phyloP scores from a whole-genome alignment of 2,113 vertebrate genomes.

The Leiothrix lutea region DNA sequence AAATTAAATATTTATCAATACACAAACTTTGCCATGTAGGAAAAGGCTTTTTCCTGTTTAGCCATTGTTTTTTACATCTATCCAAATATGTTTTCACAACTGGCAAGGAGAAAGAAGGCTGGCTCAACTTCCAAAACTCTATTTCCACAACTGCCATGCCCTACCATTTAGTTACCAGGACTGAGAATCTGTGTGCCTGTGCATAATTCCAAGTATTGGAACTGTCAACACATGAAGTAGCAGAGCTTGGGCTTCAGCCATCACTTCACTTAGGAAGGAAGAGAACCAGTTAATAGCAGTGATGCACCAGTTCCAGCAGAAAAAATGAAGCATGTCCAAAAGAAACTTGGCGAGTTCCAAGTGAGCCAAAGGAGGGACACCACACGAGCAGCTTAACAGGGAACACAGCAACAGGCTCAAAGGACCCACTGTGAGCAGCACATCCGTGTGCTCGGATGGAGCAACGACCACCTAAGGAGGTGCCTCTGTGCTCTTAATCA shows the following conservation, averaged over 20 bases:
- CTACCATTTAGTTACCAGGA: constrained; percentile 30
- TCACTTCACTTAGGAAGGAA: constrained; percentile 72
- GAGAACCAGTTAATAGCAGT: constrained; percentile 73
- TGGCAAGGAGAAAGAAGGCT: neutral
- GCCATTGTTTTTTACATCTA: neutral
- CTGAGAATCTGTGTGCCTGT: constrained; percentile 13
- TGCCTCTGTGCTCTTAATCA: constrained; percentile 63
- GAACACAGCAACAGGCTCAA: constrained; percentile 66
- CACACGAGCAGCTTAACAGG: constrained; percentile 72
- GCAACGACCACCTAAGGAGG: constrained; percentile 70
- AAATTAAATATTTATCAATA: neutral
- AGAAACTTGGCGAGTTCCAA: constrained; percentile 76
- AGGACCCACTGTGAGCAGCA: constrained; percentile 66
- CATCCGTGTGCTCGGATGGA: constrained; percentile 42
- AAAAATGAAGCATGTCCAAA: constrained; percentile 70
- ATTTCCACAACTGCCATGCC: neutral
- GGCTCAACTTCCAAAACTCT: neutral
- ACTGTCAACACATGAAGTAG: constrained; percentile 68
- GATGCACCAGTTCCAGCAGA: constrained; percentile 72
- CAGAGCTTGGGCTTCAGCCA: constrained; percentile 65
- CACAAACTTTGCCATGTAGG: neutral
- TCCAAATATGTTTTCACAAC: neutral
- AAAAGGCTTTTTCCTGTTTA: neutral
- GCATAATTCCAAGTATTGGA: constrained; percentile 48
- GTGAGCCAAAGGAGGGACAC: constrained; percentile 74